phyloP scores from a whole-genome alignment of 1,140 invertebrate species.

The Pachypsylla venusta region DNA sequence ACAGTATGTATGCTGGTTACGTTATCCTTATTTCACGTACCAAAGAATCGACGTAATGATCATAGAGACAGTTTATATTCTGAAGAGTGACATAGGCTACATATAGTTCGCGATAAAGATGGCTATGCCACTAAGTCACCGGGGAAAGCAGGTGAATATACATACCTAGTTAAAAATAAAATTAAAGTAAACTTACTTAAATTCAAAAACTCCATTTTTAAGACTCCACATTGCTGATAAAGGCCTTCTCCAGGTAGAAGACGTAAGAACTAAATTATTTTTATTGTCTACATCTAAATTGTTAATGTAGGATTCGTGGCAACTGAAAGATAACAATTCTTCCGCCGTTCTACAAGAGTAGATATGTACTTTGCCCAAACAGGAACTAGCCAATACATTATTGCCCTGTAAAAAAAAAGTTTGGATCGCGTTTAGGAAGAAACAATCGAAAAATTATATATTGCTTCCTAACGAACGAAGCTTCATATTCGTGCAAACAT shows the following conservation, averaged over 20 bases:
- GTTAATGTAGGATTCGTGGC: constrained; percentile 70
- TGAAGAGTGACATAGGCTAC: too few relatives aligned
- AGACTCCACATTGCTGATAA: constrained; percentile 76
- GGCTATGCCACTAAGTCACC: too few relatives aligned
- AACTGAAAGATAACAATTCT: constrained; percentile 41
- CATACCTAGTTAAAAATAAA: not conserved
- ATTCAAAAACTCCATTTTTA: constrained; percentile 46
- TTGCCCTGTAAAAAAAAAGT: not conserved
- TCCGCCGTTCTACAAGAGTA: not conserved
- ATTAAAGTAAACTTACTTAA: constrained; percentile 35
- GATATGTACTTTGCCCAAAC: not conserved
- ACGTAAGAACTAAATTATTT: constrained; percentile 68
- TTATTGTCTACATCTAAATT: constrained; percentile 56
- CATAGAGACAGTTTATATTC: constrained; percentile 8
- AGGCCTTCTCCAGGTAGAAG: constrained; percentile 64
- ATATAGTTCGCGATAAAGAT: too few relatives aligned
- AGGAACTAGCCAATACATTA: not conserved
- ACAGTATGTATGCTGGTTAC: too few relatives aligned
- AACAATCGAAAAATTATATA: too few relatives aligned
- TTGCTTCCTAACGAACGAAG: too few relatives aligned
- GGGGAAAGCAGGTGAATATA: not conserved
- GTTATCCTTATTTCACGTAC: too few relatives aligned
- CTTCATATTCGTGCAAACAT: too few relatives aligned
- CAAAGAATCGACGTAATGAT: constrained; percentile 7
- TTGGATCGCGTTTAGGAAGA: too few relatives aligned